phyloP scores from a whole-genome alignment of 2,888 invertebrate species.

The Leptura quadrifasciata region DNA sequence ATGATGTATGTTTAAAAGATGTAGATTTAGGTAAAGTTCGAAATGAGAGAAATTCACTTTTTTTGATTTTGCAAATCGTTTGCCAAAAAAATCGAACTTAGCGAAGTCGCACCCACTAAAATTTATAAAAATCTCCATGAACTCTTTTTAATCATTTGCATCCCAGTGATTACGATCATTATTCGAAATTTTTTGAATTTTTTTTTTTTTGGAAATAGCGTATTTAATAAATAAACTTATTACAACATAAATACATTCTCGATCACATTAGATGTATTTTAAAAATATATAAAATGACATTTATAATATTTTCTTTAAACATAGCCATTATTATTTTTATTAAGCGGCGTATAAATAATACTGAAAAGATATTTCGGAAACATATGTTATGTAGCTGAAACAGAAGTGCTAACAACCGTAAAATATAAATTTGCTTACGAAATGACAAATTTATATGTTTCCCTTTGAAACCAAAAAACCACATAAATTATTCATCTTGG shows the following conservation, averaged over 20 bases:
- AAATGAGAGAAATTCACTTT: no score
- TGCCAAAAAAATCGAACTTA: no score
- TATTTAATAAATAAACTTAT: not conserved
- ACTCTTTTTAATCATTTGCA: no score
- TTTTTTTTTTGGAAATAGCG: no score
- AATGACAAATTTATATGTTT: conserved; percentile 56
- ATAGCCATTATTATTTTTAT: conserved; percentile 5
- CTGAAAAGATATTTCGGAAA: conserved; percentile 44
- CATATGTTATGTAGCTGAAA: conserved; percentile 47
- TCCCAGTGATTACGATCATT: no score
- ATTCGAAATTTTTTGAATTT: no score
- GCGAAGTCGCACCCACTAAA: no score
- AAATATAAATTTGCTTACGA: conserved; percentile 54
- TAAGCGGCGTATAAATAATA: conserved; percentile 21
- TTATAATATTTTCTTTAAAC: conserved; percentile 29
- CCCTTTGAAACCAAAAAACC: conserved; percentile 47
- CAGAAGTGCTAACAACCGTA: conserved; percentile 54
- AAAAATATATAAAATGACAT: conserved; percentile 18
- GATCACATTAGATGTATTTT: not conserved
- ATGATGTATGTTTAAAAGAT: no score
- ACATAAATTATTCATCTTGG: conserved; percentile 54
- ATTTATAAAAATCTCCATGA: no score
- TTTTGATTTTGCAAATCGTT: no score
- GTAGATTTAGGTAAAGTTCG: no score
- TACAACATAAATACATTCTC: not conserved